Percentiles rank a stretch among this genome's conserved stretches.
Evolutionary conservation across 1,140 invertebrate genomes (phyloP).

Genomic region (Cepaea nemoralis): DNA sequence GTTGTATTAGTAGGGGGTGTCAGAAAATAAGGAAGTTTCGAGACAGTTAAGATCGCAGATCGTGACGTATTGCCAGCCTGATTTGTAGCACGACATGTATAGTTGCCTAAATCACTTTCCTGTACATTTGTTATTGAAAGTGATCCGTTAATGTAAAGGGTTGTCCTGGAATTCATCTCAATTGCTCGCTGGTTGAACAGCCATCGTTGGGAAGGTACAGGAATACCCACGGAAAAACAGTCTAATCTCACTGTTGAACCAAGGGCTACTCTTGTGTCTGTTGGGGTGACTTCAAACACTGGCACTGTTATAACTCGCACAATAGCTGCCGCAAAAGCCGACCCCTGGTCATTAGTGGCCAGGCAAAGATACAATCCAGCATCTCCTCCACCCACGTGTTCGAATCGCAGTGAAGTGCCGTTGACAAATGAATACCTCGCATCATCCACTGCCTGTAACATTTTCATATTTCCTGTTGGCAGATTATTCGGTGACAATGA

Average conservation of each 20-base stretch:
- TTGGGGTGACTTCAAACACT: slow-evolving; percentile 2
- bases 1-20: slow-evolving; percentile 7
- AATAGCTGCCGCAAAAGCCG: not conserved
- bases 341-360: not conserved
- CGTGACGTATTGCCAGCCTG: slow-evolving; percentile 14
- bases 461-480: not conserved
- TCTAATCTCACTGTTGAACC: not conserved
- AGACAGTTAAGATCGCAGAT: not conserved
- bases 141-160: slow-evolving; percentile 4
- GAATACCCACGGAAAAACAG: slow-evolving; percentile 27
- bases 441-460: not conserved
- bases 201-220: slow-evolving; percentile 31
- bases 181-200: not conserved
- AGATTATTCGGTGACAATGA: not conserved
- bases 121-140: slow-evolving; percentile 4
- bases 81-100: slow-evolving; percentile 34
- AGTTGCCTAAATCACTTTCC: slow-evolving; percentile 18
- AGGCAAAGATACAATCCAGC: slow-evolving; percentile 28
- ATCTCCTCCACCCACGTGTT: not conserved
- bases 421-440: slow-evolving; percentile 3
- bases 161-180: not conserved
- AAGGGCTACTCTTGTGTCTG: not conserved
- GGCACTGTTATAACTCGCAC: slow-evolving; percentile 28
- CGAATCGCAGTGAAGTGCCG: slow-evolving; percentile 2
- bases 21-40: not conserved